These are phyloP conservation scores for Bradysia coprophila DNA, from an alignment of 1,140 invertebrate genomes.

Conservation along the genomic window DNA sequence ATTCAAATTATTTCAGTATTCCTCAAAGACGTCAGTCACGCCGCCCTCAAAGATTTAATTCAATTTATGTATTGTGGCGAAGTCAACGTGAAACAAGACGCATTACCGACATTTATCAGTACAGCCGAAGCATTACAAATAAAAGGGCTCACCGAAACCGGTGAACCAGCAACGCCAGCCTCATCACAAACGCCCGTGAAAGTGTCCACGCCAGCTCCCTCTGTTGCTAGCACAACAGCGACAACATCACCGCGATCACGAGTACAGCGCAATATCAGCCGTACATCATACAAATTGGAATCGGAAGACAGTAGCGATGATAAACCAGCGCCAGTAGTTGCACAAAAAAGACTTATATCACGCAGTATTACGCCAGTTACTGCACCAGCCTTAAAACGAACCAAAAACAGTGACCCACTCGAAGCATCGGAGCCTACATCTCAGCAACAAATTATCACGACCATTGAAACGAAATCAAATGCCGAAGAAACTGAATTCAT, in stretches of 20 bases:
- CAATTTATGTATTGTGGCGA: constrained; percentile 78
- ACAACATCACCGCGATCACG: constrained; percentile 8
- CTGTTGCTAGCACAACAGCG: constrained; percentile 9
- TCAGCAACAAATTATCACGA: constrained; percentile 11
- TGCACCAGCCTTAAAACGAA: constrained; percentile 6
- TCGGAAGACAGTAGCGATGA: constrained; percentile 20
- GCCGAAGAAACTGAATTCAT: constrained; percentile 17
- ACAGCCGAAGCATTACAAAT: constrained; percentile 70
- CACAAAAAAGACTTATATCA: constrained; percentile 2
- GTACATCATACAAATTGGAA: constrained; percentile 17
- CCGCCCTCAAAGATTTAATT: constrained; percentile 54
- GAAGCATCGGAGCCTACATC: constrained; percentile 9
- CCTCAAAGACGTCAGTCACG: constrained; percentile 61
- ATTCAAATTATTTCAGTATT: constrained; percentile 36
- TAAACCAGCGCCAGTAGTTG: constrained; percentile 9
- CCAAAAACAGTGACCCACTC: constrained; percentile 9
- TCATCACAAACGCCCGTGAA: constrained; percentile 8
- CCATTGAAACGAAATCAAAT: constrained; percentile 7
- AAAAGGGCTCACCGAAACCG: constrained; percentile 46
- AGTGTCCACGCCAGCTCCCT: constrained; percentile 9
- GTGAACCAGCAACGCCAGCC: constrained; percentile 3
- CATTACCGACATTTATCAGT: constrained; percentile 63
- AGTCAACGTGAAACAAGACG: constrained; percentile 68
- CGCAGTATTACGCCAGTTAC: constrained; percentile 4
- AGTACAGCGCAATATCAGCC: constrained; percentile 1